These are phyloP conservation scores for Resseliella maxima DNA, from an alignment of 2,888 invertebrate species.

Conservation along the genomic window DNA sequence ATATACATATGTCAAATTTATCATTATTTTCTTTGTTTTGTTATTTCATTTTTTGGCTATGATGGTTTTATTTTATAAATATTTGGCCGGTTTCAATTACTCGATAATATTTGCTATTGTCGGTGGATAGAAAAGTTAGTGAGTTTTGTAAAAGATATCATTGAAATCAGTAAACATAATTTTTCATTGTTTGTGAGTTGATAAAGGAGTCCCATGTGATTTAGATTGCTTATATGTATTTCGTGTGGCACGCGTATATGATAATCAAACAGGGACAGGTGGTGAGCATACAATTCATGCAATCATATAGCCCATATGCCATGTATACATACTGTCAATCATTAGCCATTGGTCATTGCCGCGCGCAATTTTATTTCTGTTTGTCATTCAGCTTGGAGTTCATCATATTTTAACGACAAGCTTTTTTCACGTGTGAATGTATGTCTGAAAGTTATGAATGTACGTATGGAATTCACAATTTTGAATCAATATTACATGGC, in stretches of 20 bases:
- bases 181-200: not conserved
- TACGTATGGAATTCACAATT: not conserved
- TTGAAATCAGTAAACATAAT: not conserved
- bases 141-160: not conserved
- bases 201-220: not conserved
- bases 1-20: too few relatives aligned
- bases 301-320: not conserved
- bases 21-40: too few relatives aligned
- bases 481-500: not conserved
- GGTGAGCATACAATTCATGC: not conserved
- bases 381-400: slow-evolving; percentile 30
- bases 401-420: slow-evolving; percentile 7
- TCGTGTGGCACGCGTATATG: not conserved
- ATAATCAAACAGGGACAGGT: not conserved
- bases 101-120: not conserved
- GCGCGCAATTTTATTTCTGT: slow-evolving; percentile 13
- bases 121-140: not conserved
- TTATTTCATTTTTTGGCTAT: too few relatives aligned
- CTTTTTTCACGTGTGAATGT: not conserved
- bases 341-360: not conserved
- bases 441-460: too few relatives aligned
- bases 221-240: not conserved
- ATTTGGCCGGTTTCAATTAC: too few relatives aligned
- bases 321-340: slow-evolving; percentile 2
- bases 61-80: too few relatives aligned